Conservation (phyloP, 2,797 vertebrate genomes). For the Lateolabrax maculatus region DNA sequence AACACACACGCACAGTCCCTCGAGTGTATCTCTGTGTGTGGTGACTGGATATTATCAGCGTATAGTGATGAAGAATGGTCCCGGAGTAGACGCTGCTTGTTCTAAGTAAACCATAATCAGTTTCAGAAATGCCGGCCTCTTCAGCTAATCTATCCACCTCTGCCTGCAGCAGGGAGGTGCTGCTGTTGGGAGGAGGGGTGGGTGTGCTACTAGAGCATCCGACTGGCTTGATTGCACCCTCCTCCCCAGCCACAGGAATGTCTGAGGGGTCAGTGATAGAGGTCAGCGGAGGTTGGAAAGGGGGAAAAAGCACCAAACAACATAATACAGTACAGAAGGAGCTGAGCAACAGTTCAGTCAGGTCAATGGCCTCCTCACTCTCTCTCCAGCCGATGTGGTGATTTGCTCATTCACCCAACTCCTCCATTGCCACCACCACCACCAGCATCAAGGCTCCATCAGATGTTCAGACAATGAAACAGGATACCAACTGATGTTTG, state of each 20-base stretch:
- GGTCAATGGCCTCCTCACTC: slow-evolving; percentile 9
- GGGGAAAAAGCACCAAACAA: slow-evolving; percentile 20
- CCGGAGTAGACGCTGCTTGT: slow-evolving; percentile 47
- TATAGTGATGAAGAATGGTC: slow-evolving; percentile 73
- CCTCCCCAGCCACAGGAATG: background rate
- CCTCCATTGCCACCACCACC: background rate
- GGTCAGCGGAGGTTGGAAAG: slow-evolving; percentile 25
- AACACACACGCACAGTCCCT: slow-evolving; percentile 49
- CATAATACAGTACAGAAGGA: slow-evolving; percentile 17
- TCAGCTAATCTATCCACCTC: slow-evolving; percentile 45
- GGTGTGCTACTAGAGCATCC: background rate
- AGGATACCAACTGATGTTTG: slow-evolving; percentile 1
- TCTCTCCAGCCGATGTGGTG: background rate
- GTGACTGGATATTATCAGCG: slow-evolving; percentile 64
- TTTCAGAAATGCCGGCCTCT: slow-evolving; percentile 63
- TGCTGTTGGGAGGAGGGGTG: background rate
- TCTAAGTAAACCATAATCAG: slow-evolving; percentile 83
- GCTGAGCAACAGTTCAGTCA: background rate
- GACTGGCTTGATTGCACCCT: slow-evolving; percentile 14
- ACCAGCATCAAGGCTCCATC: background rate
- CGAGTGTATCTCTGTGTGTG: slow-evolving; percentile 59
- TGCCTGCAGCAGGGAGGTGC: slow-evolving; percentile 2
- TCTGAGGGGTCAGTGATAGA: slow-evolving; percentile 10
- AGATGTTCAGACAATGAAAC: slow-evolving; percentile 6
- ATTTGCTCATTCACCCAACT: slow-evolving; percentile 1